Evolutionary conservation across 2,888 invertebrate genomes (phyloP).

Genomic region (Geotrupes spiniger): DNA sequence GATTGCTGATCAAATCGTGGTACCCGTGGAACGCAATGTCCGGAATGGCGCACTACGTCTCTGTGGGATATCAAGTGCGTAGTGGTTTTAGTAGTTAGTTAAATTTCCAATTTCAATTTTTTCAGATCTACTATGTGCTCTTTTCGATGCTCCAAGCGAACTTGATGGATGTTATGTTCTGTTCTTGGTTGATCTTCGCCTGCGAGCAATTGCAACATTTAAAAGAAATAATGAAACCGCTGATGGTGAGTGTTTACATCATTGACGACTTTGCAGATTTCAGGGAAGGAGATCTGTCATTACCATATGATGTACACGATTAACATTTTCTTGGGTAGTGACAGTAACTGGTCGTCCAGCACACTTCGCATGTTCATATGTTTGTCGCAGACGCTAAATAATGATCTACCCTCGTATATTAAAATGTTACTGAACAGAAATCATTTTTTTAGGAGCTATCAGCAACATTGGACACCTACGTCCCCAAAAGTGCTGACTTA

Average conservation of each 20-base stretch:
- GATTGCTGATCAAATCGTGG: constrained; percentile 72
- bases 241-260: constrained; percentile 57
- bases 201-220: constrained; percentile 83
- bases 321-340: too few species aligned
- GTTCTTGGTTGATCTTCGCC: constrained; percentile 81
- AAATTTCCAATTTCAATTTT: too few species aligned
- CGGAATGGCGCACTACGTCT: constrained; percentile 65
- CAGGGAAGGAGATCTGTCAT: too few species aligned
- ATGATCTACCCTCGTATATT: too few species aligned
- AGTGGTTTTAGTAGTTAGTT: too few species aligned
- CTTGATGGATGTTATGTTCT: constrained; percentile 73
- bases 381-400: too few species aligned
- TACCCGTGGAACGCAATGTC: constrained; percentile 76
- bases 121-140: constrained; percentile 47
- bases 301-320: too few species aligned
- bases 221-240: constrained; percentile 81
- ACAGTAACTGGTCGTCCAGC: too few species aligned
- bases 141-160: constrained; percentile 52
- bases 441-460: constrained; percentile 61
- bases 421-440: neutral
- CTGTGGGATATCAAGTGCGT: constrained; percentile 65
- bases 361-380: too few species aligned
- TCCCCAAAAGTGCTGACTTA: constrained; percentile 68
- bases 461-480: constrained; percentile 75
- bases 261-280: too few species aligned